phyloP scores from a whole-genome alignment of 2,888 invertebrate species.

The Apodemia arnacis region DNA sequence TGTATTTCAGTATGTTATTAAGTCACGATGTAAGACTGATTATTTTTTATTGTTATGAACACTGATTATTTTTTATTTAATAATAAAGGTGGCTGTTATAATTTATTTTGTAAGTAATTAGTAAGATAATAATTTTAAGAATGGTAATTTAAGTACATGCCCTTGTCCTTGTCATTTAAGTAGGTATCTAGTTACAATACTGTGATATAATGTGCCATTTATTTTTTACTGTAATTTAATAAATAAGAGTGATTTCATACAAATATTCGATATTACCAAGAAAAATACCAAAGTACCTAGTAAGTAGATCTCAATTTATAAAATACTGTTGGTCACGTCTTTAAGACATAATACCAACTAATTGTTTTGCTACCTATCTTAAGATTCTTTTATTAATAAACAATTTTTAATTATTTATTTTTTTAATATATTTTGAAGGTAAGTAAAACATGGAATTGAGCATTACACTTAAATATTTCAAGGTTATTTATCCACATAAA shows the following conservation, averaged over 20 bases:
- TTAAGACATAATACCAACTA: too few relatives aligned
- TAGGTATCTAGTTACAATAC: too few relatives aligned
- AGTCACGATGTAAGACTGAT: neutral
- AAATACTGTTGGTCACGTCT: too few relatives aligned
- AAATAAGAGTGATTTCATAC: too few relatives aligned
- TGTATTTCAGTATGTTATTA: neutral
- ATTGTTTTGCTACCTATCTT: too few relatives aligned
- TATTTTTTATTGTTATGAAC: neutral
- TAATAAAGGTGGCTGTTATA: neutral
- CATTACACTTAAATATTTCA: slow-evolving; percentile 27
- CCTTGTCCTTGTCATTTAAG: neutral
- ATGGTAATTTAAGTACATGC: neutral
- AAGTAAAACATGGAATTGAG: neutral
- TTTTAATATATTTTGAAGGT: slow-evolving; percentile 1
- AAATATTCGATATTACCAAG: too few relatives aligned
- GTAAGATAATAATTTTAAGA: neutral
- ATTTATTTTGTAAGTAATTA: neutral
- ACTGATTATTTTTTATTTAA: slow-evolving; percentile 1
- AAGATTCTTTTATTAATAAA: neutral
- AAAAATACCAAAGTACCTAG: too few relatives aligned
- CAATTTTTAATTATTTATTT: neutral
- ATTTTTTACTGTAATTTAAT: too few relatives aligned
- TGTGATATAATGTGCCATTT: too few relatives aligned
- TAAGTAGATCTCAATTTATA: too few relatives aligned
- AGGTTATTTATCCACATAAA: slow-evolving; percentile 16